A percentile compares a stretch with the other conserved stretches of the same genome.
phyloP scores from a whole-genome alignment of 2,797 vertebrate species.

The Acropternis orthonyx region DNA sequence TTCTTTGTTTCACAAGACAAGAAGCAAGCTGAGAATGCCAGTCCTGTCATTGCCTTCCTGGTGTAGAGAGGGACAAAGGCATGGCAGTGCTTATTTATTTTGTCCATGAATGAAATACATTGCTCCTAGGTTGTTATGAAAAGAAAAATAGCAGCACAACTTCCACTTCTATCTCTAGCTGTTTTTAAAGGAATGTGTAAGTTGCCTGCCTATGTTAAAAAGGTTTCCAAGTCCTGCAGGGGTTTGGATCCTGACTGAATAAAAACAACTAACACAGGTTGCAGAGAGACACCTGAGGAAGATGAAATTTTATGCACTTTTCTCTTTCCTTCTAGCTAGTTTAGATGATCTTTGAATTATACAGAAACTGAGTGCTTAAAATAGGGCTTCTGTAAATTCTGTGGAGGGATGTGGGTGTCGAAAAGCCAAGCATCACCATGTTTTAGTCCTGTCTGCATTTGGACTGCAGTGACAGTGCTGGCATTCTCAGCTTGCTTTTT shows the following conservation, averaged over 20 bases:
- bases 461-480: not conserved
- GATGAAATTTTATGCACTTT: not conserved
- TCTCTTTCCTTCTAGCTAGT: not conserved
- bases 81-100: constrained; percentile 9
- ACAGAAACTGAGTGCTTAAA: not conserved
- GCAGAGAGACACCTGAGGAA: not conserved
- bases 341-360: not conserved
- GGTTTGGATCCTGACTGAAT: not conserved
- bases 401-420: not conserved
- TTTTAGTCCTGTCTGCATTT: not conserved
- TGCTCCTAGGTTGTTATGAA: not conserved
- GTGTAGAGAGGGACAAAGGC: not conserved
- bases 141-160: not conserved
- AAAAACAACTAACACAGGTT: not conserved
- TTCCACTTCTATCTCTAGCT: not conserved
- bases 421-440: not conserved
- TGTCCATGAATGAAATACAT: not conserved
- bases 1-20: constrained; percentile 16
- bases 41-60: not conserved
- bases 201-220: not conserved
- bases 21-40: constrained; percentile 35
- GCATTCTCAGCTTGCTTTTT: constrained; percentile 42
- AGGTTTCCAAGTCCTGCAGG: not conserved
- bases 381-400: not conserved
- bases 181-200: not conserved